Base-by-base conservation (phyloP, 2,113 vertebrate genomes). In the Protobothrops flavoviridis region DNA sequence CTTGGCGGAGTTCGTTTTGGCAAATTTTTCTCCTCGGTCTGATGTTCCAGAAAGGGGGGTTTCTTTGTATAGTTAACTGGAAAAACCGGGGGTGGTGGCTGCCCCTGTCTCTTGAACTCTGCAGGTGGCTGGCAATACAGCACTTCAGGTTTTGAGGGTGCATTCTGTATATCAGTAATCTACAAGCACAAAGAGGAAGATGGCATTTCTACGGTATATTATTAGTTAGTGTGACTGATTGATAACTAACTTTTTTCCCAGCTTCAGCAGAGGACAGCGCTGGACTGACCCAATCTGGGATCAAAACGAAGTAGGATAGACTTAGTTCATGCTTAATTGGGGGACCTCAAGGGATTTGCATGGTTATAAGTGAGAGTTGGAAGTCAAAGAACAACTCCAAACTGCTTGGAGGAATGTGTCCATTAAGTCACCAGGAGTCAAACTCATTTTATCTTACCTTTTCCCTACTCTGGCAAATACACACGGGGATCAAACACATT, bases 1-100 rank as follows among this genome's bases (percentile, higher is more conserved):
- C 91, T 98, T 0, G 98, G 98, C 21, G 98, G 98, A 21, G 96
- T 97, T 85, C 97, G 93, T 33, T 96, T 89, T 57, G 94, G 21
- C 3, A 94, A 1, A 2, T 97, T 96, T 74, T 93, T 98, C 0
- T 61, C 87, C 0, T 95, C 91, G 0, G 59, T 21, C 0, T 21
- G 94, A 88, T 33, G 23, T 0, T 0, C 23, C 0, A 93, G 24
- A 20, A 91, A 33, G 0, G 88, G 0, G 0, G 92, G 89, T 56
- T 69, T 95, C 23, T 91, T 95, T 3, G 45, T 2, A 0, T 91
- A 92, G 69, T 93, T 95, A 1, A 26, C 4, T 15, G 89, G 50
- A 87, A 94, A 43, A n/a, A 87, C 10, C 0, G 17, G 21, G 5
- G 64, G 29, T 0, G 96, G 93, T 64, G 93, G 93, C 64, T 95